Base-by-base conservation (phyloP, 2,113 vertebrate species). In the Tragulus kanchil region DNA sequence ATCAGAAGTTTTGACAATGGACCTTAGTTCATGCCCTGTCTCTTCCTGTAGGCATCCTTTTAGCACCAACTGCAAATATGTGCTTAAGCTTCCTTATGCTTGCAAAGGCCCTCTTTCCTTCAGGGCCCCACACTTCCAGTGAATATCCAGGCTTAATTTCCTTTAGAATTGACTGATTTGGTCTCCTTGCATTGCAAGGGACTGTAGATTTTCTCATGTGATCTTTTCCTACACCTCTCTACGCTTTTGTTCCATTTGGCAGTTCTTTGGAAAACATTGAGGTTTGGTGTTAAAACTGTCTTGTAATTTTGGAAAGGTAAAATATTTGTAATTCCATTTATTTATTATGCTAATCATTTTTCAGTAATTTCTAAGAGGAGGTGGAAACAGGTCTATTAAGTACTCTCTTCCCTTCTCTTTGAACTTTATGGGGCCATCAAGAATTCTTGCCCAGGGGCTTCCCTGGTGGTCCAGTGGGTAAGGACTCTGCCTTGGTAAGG, bases 241-340 rank as follows among this genome's bases (percentile, higher is more conserved):
- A 19, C 16, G 81, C 45, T 87, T 85, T 92, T 36, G 8, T 15
- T 48, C 13, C 28, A 48, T 71, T 54, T 78, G 58, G 42, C 3
- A 61, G 19, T 71, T 96, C 42, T n/a, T 93, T 15, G 12, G 67
- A 59, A 95, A 90, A 92, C 56, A 73, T n/a, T 67, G 23, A 85
- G 11, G 19, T 42, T 93, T 50, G 45, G 6, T 19, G 28, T 89
- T 96, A 96, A 95, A 8, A 69, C 3, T 82, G 28, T 4, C 25
- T 31, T 50, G 1, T 67, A 50, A 62, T 87, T 92, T 94, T 71
- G 31, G 58, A 62, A 95, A 87, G 11, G 2, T 78, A 65, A 89
- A 54, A 1, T 81, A 67, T 81, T 77, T 75, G 1, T 87, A 31
- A 73, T 75, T 52, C n/a, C 48, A 0, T 73, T 95, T 92, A 42